A percentile compares a stretch with the other conserved stretches of the same genome.
Evolutionary conservation across 2,113 vertebrate genomes (phyloP).

Genomic region (Clinocottus analis): DNA sequence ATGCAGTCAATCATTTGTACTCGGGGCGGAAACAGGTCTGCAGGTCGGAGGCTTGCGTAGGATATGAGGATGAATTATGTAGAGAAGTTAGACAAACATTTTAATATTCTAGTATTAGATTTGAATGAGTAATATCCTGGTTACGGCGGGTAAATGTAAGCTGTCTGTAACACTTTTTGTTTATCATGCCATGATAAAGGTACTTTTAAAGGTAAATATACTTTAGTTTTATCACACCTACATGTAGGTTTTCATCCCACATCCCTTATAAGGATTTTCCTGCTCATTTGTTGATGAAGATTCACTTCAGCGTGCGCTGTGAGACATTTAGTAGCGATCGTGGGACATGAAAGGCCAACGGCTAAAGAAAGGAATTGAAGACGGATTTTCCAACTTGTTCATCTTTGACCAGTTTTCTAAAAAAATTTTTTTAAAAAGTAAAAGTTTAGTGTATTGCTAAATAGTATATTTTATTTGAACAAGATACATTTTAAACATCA

Average conservation of each 20-base stretch:
- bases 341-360: not conserved
- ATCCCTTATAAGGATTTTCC: not conserved
- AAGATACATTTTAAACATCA: not conserved
- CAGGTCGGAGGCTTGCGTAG: not conserved
- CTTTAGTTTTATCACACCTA: too few relatives aligned
- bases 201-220: too few relatives aligned
- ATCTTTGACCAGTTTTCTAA: not conserved
- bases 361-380: not conserved
- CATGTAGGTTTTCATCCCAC: too few relatives aligned
- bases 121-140: slow-evolving; percentile 1
- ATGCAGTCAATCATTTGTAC: slow-evolving; percentile 48
- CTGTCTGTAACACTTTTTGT: not conserved
- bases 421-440: not conserved
- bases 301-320: not conserved
- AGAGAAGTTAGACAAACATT: not conserved
- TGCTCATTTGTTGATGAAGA: not conserved
- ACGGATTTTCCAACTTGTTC: not conserved
- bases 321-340: not conserved
- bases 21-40: not conserved
- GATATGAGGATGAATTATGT: not conserved
- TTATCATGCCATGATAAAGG: not conserved
- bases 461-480: not conserved
- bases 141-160: not conserved
- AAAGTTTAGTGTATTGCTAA: not conserved
- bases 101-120: not conserved